Evolutionary conservation across 35 echinoderm and acorn worm genomes (phyloP).

Genomic region (Stichopus chloronotus): DNA sequence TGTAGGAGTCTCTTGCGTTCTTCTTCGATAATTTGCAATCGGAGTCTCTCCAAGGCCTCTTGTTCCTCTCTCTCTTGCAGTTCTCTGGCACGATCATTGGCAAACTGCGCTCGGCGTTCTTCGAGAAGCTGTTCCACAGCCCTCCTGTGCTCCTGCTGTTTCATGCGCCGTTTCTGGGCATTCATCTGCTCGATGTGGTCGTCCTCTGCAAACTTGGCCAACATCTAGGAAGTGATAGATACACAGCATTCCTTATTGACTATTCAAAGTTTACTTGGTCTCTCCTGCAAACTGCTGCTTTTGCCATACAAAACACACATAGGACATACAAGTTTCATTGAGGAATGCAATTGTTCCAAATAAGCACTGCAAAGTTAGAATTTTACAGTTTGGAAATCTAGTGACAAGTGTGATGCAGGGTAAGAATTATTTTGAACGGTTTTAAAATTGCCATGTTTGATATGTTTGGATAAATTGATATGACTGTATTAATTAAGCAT

Average conservation of each 20-base stretch:
- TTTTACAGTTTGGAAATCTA: no score
- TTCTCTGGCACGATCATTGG: constrained; percentile 77
- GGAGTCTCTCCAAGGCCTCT: constrained; percentile 84
- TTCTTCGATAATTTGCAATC: constrained; percentile 93
- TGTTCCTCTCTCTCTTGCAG: constrained; percentile 72
- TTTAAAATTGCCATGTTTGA: no score
- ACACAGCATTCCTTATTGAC: not conserved
- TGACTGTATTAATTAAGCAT: no score
- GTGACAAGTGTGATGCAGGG: no score
- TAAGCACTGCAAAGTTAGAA: no score
- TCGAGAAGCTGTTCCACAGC: constrained; percentile 80
- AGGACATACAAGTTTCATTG: no score
- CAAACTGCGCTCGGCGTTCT: constrained; percentile 90
- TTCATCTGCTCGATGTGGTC: constrained; percentile 99
- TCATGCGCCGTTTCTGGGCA: constrained; percentile 98
- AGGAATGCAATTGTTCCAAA: no score
- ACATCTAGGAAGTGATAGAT: constrained; percentile 68
- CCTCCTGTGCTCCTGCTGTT: constrained; percentile 94
- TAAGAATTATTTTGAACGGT: no score
- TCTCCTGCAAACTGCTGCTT: not conserved
- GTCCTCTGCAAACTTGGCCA: constrained; percentile 97
- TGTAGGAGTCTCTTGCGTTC: constrained; percentile 89
- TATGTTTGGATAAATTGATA: no score
- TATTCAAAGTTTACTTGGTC: not conserved
- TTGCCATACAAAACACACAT: no score